These are phyloP conservation scores for Pyralis farinalis DNA, from an alignment of 2,888 invertebrate species.

Conservation along the genomic window DNA sequence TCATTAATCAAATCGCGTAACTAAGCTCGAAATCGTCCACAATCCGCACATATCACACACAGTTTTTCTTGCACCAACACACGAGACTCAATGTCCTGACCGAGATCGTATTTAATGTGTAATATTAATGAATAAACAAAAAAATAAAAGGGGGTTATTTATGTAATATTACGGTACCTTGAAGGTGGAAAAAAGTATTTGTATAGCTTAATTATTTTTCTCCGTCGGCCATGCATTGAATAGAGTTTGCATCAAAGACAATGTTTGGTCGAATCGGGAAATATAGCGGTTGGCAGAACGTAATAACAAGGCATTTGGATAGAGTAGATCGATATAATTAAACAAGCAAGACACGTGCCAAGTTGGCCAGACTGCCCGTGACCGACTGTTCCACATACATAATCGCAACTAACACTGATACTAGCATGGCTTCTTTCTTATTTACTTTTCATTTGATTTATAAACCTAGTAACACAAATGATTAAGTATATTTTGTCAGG, in stretches of 20 bases:
- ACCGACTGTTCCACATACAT: constrained; percentile 35
- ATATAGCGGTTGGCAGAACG: constrained; percentile 26
- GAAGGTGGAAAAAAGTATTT: too few species aligned
- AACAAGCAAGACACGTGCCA: constrained; percentile 56
- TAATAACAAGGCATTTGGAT: constrained; percentile 36
- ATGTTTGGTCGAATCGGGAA: constrained; percentile 28
- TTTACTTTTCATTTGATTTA: constrained; percentile 1
- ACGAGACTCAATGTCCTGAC: too few species aligned
- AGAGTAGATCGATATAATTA: constrained; percentile 61
- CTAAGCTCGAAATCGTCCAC: too few species aligned
- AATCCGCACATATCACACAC: too few species aligned
- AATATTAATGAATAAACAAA: too few species aligned
- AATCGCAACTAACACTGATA: constrained; percentile 9
- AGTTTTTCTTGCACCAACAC: too few species aligned
- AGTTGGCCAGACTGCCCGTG: constrained; percentile 64
- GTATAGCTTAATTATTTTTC: too few species aligned
- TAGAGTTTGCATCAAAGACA: background rate
- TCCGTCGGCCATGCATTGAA: too few species aligned
- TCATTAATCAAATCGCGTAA: too few species aligned
- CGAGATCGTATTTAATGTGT: too few species aligned
- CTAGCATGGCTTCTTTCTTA: constrained; percentile 13
- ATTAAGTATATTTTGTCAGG: background rate
- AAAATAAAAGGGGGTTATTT: too few species aligned
- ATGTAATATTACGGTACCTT: too few species aligned
- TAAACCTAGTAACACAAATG: background rate